These are phyloP conservation scores for Geotrupes spiniger DNA, from an alignment of 2,888 invertebrate genomes.

Conservation along the genomic window DNA sequence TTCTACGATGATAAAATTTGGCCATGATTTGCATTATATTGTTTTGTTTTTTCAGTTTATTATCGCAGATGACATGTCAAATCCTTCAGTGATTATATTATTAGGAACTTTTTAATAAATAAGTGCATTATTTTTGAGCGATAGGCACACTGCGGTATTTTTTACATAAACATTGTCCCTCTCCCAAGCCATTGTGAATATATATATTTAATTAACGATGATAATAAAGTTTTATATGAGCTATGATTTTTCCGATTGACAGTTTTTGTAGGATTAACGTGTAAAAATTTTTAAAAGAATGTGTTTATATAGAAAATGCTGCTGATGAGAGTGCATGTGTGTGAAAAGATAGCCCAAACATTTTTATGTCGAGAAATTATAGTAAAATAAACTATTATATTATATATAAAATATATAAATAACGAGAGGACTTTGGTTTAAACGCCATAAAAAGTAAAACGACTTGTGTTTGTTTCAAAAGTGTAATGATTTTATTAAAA, in stretches of 20 bases:
- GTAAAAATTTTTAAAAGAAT: slow-evolving; percentile 25
- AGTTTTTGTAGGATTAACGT: slow-evolving; percentile 22
- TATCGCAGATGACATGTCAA: slow-evolving; percentile 33
- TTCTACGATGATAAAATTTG: slow-evolving; percentile 6
- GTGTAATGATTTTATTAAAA: slow-evolving; percentile 12
- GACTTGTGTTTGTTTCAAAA: slow-evolving; percentile 17
- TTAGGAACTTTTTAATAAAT: slow-evolving; percentile 42
- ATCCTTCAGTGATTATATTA: slow-evolving; percentile 37
- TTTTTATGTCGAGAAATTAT: slow-evolving; percentile 45
- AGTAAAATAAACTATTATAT: slow-evolving; percentile 32
- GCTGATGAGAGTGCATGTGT: slow-evolving; percentile 39
- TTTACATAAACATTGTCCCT: slow-evolving; percentile 37
- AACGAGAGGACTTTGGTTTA: slow-evolving; percentile 20
- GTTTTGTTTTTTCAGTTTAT: slow-evolving; percentile 8
- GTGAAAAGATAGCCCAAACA: slow-evolving; percentile 37
- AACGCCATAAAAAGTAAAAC: slow-evolving; percentile 8
- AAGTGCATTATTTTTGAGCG: slow-evolving; percentile 41
- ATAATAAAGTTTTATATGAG: slow-evolving; percentile 31
- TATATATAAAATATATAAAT: slow-evolving; percentile 37
- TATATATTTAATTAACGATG: slow-evolving; percentile 26
- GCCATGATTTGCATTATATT: not conserved
- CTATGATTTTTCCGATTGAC: slow-evolving; percentile 13
- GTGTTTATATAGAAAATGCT: slow-evolving; percentile 43
- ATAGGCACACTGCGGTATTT: slow-evolving; percentile 36
- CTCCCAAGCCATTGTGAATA: slow-evolving; percentile 26